Evolutionary conservation across 2,797 vertebrate species (phyloP).

Genomic region (Halcyon smyrnensis): DNA sequence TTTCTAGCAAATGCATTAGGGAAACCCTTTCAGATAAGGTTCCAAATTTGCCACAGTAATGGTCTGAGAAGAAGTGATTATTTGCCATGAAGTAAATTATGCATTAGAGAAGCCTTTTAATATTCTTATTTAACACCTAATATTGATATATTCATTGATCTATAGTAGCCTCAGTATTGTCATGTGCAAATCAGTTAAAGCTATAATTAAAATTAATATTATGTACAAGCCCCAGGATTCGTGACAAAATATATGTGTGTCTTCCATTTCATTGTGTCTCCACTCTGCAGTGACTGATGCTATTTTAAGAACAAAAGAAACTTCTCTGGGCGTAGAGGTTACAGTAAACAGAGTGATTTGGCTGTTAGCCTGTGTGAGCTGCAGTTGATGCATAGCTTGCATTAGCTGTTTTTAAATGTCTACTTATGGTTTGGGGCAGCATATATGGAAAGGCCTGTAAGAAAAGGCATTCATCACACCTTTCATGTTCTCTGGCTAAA

Average conservation of each 20-base stretch:
- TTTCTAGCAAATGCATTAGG: conserved; percentile 36
- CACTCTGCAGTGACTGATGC: not conserved
- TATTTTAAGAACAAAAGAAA: conserved; percentile 39
- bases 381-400: not conserved
- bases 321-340: conserved; percentile 1
- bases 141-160: conserved; percentile 29
- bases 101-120: conserved; percentile 30
- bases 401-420: not conserved
- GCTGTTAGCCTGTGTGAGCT: not conserved
- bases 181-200: conserved; percentile 69
- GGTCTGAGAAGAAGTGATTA: conserved; percentile 37
- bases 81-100: conserved; percentile 52
- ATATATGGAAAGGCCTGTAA: not conserved
- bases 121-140: conserved; percentile 48
- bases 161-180: not conserved
- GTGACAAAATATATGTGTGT: not conserved
- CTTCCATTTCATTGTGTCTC: not conserved
- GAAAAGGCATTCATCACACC: not conserved
- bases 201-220: conserved; percentile 31
- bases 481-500: not conserved
- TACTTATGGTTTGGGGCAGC: not conserved
- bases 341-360: conserved; percentile 14
- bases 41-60: conserved; percentile 45
- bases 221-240: not conserved
- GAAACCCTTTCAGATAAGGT: conserved; percentile 42